phyloP scores from a whole-genome alignment of 2,888 invertebrate genomes.

The Sipha maydis region DNA sequence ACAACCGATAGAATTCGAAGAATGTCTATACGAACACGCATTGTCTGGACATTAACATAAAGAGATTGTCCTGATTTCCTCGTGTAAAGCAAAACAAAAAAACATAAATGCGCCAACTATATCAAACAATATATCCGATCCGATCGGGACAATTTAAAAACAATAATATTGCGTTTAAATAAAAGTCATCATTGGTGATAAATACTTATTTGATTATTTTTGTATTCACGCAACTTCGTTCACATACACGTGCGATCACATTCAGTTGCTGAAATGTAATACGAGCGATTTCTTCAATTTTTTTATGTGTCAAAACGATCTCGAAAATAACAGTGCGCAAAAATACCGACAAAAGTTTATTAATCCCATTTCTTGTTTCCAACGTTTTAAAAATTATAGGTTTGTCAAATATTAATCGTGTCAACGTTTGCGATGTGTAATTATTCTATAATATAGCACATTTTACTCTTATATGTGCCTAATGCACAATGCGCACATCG shows the following conservation, averaged over 20 bases:
- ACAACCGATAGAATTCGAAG: slow-evolving; percentile 7
- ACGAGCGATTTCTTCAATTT: no score
- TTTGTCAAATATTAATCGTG: not conserved
- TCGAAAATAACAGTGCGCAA: no score
- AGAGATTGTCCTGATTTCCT: slow-evolving; percentile 13
- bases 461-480: no score
- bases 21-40: slow-evolving; percentile 14
- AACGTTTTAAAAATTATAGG: no score
- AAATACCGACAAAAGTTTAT: no score
- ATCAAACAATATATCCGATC: not conserved
- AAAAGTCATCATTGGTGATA: not conserved
- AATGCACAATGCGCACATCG: not conserved
- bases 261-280: not conserved
- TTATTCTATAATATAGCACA: no score
- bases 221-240: no score
- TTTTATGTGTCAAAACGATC: not conserved
- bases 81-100: not conserved
- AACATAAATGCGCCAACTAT: not conserved
- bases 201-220: not conserved
- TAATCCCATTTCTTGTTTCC: no score
- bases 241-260: not conserved
- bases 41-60: slow-evolving; percentile 35
- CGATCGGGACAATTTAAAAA: not conserved
- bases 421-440: no score
- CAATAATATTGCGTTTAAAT: not conserved